A percentile compares a stretch with the other conserved stretches of the same genome.
phyloP scores from a whole-genome alignment of 2,888 invertebrate genomes.

The Drosophila mimica region DNA sequence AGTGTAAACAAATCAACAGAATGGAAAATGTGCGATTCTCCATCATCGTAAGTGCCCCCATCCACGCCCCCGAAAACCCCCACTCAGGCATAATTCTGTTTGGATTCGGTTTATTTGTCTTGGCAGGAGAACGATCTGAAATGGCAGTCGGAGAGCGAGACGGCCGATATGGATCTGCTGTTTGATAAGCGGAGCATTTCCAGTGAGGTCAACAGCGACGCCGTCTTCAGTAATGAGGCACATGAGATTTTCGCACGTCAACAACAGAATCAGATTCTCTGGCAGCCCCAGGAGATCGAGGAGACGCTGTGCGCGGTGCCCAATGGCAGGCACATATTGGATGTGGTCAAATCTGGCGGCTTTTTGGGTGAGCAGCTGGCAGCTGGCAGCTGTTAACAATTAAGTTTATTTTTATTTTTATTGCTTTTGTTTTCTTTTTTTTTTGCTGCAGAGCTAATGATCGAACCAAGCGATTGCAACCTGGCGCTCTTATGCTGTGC shows the following conservation, averaged over 20 bases:
- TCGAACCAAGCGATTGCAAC: conserved; percentile 82
- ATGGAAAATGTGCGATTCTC: conserved; percentile 85
- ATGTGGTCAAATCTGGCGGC: conserved; percentile 79
- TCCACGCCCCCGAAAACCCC: neutral
- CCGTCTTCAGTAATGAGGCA: conserved; percentile 82
- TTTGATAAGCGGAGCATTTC: conserved; percentile 84
- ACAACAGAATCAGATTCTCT: conserved; percentile 81
- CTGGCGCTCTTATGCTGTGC: conserved; percentile 82
- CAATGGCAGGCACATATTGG: conserved; percentile 73
- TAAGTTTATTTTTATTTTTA: neutral
- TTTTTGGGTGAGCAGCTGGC: conserved; percentile 69
- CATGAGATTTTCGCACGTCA: conserved; percentile 82
- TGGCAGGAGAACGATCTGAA: conserved; percentile 84
- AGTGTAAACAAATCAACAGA: conserved; percentile 65
- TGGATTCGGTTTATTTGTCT: conserved; percentile 37
- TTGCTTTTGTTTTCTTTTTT: neutral
- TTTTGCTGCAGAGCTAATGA: conserved; percentile 66
- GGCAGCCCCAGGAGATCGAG: conserved; percentile 83
- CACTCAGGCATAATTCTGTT: neutral
- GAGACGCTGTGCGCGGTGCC: conserved; percentile 75
- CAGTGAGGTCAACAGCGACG: conserved; percentile 82
- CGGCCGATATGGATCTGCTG: conserved; percentile 75
- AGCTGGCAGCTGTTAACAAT: neutral
- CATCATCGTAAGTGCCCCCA: conserved; percentile 83
- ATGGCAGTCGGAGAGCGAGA: conserved; percentile 82